phyloP scores from a whole-genome alignment of 1,140 invertebrate species.

The Antheraea mylitta region DNA sequence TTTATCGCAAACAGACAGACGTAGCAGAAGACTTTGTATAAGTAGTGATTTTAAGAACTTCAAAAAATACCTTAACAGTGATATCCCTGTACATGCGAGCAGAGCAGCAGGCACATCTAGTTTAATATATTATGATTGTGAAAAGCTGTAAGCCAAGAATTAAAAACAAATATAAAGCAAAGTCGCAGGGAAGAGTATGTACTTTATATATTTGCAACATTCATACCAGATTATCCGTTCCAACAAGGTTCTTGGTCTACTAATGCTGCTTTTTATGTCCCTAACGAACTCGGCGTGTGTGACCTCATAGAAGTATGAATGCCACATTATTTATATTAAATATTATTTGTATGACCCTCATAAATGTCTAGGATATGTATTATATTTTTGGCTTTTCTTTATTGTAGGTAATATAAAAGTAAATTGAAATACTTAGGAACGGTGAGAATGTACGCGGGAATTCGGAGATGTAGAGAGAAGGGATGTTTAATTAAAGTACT shows the following conservation, averaged over 20 bases:
- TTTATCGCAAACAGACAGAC: too few relatives aligned
- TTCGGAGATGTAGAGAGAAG: too few relatives aligned
- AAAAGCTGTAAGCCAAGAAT: too few relatives aligned
- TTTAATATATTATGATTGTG: too few relatives aligned
- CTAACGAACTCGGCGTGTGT: constrained; percentile 25
- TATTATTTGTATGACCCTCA: not conserved
- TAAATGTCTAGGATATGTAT: not conserved
- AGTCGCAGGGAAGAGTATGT: not conserved
- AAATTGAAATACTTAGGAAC: not conserved
- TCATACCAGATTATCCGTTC: constrained; percentile 32
- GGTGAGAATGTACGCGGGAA: too few relatives aligned
- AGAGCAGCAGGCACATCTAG: too few relatives aligned
- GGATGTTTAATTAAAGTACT: too few relatives aligned
- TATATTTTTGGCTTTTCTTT: not conserved
- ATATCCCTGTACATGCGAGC: too few relatives aligned
- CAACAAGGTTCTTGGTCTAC: constrained; percentile 18
- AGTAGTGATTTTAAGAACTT: too few relatives aligned
- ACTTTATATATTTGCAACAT: constrained; percentile 23
- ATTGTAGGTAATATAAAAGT: not conserved
- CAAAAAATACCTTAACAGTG: too few relatives aligned
- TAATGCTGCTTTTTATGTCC: constrained; percentile 30
- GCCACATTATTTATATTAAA: not conserved
- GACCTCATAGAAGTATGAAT: not conserved
- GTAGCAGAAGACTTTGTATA: too few relatives aligned
- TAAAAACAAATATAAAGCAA: not conserved